These are phyloP conservation scores for Enteromius anoplus DNA, from an alignment of 2,797 vertebrate genomes.

Conservation along the genomic window DNA sequence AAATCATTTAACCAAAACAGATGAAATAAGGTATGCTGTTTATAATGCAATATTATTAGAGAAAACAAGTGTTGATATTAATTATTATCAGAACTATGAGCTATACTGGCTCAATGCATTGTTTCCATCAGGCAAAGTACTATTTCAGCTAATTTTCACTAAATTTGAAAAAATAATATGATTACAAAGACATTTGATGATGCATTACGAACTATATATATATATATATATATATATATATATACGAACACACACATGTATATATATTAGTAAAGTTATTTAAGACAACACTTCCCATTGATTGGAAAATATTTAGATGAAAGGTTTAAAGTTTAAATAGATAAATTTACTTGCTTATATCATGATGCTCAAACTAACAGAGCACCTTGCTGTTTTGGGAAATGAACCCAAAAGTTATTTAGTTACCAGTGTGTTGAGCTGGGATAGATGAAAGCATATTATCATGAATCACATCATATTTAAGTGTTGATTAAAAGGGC, in stretches of 20 bases:
- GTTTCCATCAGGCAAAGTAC: not conserved
- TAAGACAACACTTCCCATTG: not conserved
- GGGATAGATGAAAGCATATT: not conserved
- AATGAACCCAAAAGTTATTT: not conserved
- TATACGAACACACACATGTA: no score
- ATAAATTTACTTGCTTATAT: not conserved
- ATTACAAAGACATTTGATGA: not conserved
- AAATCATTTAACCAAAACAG: not conserved
- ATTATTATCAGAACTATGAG: not conserved
- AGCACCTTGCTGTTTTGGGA: not conserved
- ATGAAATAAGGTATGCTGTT: not conserved
- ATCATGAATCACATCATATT: not conserved
- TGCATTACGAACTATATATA: not conserved
- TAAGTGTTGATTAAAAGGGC: slow-evolving; percentile 17
- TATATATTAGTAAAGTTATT: not conserved
- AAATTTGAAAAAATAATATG: not conserved
- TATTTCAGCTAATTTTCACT: not conserved
- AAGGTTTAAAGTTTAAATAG: not conserved
- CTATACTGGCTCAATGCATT: not conserved
- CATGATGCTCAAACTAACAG: not conserved
- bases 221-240: no score
- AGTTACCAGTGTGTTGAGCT: not conserved
- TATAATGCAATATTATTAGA: not conserved
- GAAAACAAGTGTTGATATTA: not conserved
- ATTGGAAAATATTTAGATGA: not conserved